Evolutionary conservation across 2,888 invertebrate species (phyloP).

Genomic region (Microplitis manilae): DNA sequence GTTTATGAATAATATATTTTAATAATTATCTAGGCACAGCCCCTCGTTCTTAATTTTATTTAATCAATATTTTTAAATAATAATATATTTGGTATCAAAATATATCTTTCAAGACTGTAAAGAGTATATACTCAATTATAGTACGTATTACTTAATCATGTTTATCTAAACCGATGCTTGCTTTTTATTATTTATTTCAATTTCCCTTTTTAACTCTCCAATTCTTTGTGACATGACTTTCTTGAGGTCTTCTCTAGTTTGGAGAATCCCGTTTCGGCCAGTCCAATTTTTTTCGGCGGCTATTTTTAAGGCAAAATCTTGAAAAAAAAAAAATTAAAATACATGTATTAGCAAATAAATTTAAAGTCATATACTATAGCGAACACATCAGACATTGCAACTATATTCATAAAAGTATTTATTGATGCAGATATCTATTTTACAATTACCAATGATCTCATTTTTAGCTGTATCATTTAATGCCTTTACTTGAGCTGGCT

Average conservation of each 20-base stretch:
- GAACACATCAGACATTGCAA: neutral
- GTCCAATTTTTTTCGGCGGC: neutral
- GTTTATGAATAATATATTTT: too few relatives aligned
- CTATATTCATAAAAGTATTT: neutral
- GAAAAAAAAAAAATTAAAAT: too few relatives aligned
- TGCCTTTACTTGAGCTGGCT: slow-evolving; percentile 6
- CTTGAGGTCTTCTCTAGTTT: neutral
- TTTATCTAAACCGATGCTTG: too few relatives aligned
- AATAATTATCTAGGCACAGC: too few relatives aligned
- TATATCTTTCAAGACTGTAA: too few relatives aligned
- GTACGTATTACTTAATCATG: too few relatives aligned
- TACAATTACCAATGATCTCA: neutral
- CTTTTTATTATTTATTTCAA: neutral
- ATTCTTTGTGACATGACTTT: neutral
- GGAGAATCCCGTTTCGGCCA: neutral
- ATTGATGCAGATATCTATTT: neutral
- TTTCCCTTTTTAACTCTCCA: neutral
- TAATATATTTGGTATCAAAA: too few relatives aligned
- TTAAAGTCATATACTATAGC: neutral
- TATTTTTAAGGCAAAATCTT: neutral
- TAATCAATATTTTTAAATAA: too few relatives aligned
- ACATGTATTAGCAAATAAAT: neutral
- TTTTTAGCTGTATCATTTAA: neutral
- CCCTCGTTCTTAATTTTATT: too few relatives aligned
- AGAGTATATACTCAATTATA: too few relatives aligned